Conservation (phyloP, 2,888 invertebrate species). For the Theodoxus fluviatilis region DNA sequence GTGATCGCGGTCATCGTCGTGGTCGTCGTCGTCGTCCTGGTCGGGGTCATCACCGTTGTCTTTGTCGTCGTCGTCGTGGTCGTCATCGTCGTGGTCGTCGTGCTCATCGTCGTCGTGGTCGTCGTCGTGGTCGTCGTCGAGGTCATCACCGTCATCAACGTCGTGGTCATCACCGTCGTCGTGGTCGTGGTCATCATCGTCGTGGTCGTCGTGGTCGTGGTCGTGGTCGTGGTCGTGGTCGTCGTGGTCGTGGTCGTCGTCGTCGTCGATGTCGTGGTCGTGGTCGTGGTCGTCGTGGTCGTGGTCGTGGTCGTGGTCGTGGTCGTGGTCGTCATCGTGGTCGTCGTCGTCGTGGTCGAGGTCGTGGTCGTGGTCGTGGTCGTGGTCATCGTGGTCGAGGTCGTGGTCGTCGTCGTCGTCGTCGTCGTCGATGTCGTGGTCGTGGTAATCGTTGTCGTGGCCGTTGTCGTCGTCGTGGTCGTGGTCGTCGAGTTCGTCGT, state of each 20-base stretch:
- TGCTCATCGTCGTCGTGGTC: conserved; percentile 24
- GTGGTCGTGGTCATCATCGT: not conserved
- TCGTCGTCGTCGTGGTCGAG: too few species aligned
- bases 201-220: not conserved
- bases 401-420: too few species aligned
- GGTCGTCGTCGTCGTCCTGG: conserved; percentile 26
- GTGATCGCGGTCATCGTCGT: conserved; percentile 17
- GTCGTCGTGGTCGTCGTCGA: conserved; percentile 27
- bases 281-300: too few species aligned
- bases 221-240: not conserved
- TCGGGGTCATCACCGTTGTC: conserved; percentile 25
- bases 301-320: too few species aligned
- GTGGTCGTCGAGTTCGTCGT: too few species aligned
- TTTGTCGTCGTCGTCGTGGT: conserved; percentile 22
- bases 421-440: too few species aligned
- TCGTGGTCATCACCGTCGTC: not conserved
- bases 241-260: not conserved
- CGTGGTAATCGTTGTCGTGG: too few species aligned
- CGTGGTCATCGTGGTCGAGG: too few species aligned
- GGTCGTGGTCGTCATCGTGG: too few species aligned
- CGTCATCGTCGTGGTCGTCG: conserved; percentile 23
- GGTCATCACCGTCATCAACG: conserved; percentile 1
- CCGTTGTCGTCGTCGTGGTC: too few species aligned
- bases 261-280: too few species aligned
- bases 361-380: too few species aligned